Base-by-base conservation (phyloP, 1,140 invertebrate species). In the Eulimnadia texana region DNA sequence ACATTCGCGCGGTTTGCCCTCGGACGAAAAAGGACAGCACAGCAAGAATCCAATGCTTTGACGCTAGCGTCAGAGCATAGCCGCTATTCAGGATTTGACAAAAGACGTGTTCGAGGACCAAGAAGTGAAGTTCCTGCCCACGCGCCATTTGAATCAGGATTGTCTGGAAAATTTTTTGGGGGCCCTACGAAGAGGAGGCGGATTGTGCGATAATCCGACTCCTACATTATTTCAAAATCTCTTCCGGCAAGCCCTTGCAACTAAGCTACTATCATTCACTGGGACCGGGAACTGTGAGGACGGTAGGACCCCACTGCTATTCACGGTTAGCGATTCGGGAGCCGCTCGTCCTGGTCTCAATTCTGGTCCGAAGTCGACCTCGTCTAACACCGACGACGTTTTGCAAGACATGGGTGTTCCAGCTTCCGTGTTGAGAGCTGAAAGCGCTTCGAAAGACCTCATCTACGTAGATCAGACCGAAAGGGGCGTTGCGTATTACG, bases 121-220 rank as follows among this genome's bases (percentile, higher is more conserved):
- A 42, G 33, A 42, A 16, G 16, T 42, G 6, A 9, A 6, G 33
- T 42, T 42, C 33, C 33, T 42, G 6, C 16, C 6, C 33, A 42
- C 33, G 6, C 6, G 33, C 6, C 6, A 42, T 42, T 16, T 42
- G 6, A 42, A 42, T 16, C 33, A 42, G 16, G 33, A 42, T 29
- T 28, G 55, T 25, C 52, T 64, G 63, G 55, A 19, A 49, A 42
- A 57, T 16, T 42, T 42, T 42, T 42, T 42, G 6, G 33, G 33
- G 33, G 33, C 33, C 33, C 16, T 42, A 42, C 6, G 33, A 42
- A 42, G 33, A 42, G 33, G 33, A 42, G 33, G 33, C 33, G 33
- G 33, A 9, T 42, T 42, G 6, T 42, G 6, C 16, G 33, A 42
- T 42, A 42, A 42, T 42, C 33, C 33, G 16, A 42, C 33, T 42